A percentile compares a stretch with the other conserved stretches of the same genome.
Evolutionary conservation across 2,113 vertebrate species (phyloP).

Genomic region (Alouatta palliata): DNA sequence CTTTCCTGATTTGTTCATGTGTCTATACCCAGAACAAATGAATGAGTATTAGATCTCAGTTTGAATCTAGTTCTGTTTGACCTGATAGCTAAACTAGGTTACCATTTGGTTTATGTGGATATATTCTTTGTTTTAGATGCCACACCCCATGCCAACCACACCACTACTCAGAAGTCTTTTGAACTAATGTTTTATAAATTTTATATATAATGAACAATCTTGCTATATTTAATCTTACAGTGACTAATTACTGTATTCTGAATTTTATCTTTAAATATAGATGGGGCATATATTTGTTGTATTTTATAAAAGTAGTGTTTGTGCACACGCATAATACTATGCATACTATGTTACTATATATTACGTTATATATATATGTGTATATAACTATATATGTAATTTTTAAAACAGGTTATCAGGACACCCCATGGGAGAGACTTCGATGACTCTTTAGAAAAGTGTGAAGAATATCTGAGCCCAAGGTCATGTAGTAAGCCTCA

Average conservation of each 20-base stretch:
- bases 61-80: slow-evolving; percentile 6
- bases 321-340: neutral
- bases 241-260: neutral
- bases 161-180: neutral
- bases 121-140: slow-evolving; percentile 11
- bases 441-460: slow-evolving; percentile 74
- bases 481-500: slow-evolving; percentile 54
- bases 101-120: neutral
- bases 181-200: neutral
- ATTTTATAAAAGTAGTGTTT: neutral
- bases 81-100: neutral
- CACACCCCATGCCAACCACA: neutral
- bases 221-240: neutral
- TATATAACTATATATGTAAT: neutral
- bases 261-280: slow-evolving; percentile 29
- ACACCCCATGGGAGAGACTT: slow-evolving; percentile 73
- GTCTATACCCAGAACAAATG: neutral
- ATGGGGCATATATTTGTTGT: neutral
- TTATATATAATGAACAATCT: neutral
- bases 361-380: neutral
- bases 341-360: neutral
- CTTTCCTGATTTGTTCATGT: neutral
- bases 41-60: neutral
- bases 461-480: slow-evolving; percentile 72
- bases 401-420: slow-evolving; percentile 80